Evolutionary conservation across 2,113 vertebrate species (phyloP).

Genomic region (Pagrus major): DNA sequence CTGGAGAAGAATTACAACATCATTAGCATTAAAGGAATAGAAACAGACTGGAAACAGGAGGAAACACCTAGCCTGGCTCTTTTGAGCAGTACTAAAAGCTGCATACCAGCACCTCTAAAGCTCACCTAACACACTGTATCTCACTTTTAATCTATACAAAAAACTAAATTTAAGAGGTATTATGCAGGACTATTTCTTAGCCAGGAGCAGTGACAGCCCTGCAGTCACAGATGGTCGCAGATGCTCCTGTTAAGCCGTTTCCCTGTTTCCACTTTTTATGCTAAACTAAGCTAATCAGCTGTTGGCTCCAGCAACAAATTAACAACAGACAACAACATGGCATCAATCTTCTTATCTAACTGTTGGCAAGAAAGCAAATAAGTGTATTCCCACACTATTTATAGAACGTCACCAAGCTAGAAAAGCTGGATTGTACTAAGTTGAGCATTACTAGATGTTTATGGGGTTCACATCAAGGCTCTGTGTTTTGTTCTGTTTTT

Average conservation of each 20-base stretch:
- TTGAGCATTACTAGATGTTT: background rate
- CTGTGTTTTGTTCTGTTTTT: background rate
- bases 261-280: background rate
- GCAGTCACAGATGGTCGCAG: background rate
- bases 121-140: too few relatives aligned
- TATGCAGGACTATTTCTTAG: background rate
- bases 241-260: background rate
- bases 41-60: too few relatives aligned
- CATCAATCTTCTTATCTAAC: background rate
- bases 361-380: background rate
- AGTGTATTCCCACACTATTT: background rate
- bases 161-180: too few relatives aligned
- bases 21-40: background rate
- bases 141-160: too few relatives aligned
- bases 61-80: too few relatives aligned
- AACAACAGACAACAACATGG: background rate
- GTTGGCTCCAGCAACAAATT: background rate
- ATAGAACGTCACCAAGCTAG: background rate
- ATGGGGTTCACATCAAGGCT: background rate
- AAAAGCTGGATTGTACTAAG: background rate
- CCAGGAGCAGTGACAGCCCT: background rate
- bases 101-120: too few relatives aligned
- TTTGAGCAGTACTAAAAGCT: too few relatives aligned
- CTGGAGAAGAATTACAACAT: conserved; percentile 72
- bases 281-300: background rate